Conservation (phyloP, 2,797 vertebrate genomes). For the Malacoraja senta region DNA sequence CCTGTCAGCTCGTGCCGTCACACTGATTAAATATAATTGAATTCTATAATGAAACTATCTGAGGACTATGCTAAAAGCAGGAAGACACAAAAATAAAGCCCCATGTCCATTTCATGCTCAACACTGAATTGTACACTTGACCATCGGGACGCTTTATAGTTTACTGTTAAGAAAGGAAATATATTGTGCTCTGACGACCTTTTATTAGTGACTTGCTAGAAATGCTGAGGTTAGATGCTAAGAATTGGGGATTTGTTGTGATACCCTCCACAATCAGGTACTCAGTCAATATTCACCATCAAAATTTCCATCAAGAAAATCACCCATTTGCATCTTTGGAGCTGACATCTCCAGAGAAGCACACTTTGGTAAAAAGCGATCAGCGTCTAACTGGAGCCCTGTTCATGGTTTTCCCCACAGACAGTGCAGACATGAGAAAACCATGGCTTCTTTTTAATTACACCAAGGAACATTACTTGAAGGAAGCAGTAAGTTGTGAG, state of each 20-base stretch:
- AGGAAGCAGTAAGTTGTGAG: no score
- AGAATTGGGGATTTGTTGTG: not conserved
- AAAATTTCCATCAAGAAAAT: not conserved
- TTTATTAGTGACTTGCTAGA: not conserved
- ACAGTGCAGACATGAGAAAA: not conserved
- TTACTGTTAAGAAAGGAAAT: not conserved
- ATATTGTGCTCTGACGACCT: not conserved
- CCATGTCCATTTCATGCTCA: not conserved
- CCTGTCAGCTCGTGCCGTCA: no score
- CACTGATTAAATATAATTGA: not conserved
- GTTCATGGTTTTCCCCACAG: not conserved
- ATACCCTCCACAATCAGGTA: not conserved
- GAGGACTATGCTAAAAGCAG: not conserved
- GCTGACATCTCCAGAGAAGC: not conserved
- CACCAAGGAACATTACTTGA: not conserved
- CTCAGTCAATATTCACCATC: not conserved
- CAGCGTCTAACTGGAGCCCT: not conserved
- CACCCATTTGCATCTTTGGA: not conserved
- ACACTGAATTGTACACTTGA: not conserved
- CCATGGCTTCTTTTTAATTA: not conserved
- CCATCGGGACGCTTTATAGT: not conserved
- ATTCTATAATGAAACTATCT: not conserved
- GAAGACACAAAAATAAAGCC: not conserved
- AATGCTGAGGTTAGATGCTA: not conserved
- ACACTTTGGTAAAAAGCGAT: not conserved